A percentile compares a stretch with the other conserved stretches of the same genome.
These are phyloP conservation scores for Saccostrea echinata DNA, from an alignment of 1,140 invertebrate species.

Conservation along the genomic window DNA sequence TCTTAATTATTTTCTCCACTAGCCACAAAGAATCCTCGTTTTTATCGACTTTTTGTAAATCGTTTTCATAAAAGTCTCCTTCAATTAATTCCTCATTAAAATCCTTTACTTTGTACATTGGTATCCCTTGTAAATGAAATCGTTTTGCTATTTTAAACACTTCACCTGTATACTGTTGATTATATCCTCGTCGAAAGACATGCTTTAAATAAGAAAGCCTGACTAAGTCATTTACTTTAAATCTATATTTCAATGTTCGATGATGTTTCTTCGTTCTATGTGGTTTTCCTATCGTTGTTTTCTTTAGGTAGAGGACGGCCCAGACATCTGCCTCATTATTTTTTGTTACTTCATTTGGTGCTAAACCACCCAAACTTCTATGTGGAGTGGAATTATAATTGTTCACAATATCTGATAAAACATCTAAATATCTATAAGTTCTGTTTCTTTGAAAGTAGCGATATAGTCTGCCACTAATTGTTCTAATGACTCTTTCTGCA, in stretches of 20 bases:
- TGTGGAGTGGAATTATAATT: constrained; percentile 54
- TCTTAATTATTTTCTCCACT: constrained; percentile 41
- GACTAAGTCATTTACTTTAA: constrained; percentile 41
- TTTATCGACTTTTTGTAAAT: constrained; percentile 43
- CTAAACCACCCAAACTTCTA: constrained; percentile 27
- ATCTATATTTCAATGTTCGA: constrained; percentile 28
- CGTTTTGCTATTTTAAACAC: background rate
- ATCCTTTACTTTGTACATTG: constrained; percentile 45
- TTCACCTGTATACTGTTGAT: constrained; percentile 43
- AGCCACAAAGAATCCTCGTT: constrained; percentile 43
- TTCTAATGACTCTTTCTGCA: constrained; percentile 46
- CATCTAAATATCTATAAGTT: constrained; percentile 41
- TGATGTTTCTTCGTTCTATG: background rate
- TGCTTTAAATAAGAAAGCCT: constrained; percentile 16
- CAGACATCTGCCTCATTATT: constrained; percentile 46
- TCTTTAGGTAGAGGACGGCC: constrained; percentile 19
- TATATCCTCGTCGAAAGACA: constrained; percentile 39
- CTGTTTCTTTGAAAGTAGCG: constrained; percentile 45
- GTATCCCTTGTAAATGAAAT: constrained; percentile 16
- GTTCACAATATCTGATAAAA: constrained; percentile 40
- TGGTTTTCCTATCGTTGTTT: background rate
- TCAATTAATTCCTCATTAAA: constrained; percentile 41
- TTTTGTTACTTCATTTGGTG: constrained; percentile 49
- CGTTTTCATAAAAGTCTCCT: constrained; percentile 50
- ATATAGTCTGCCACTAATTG: constrained; percentile 40